phyloP scores from a whole-genome alignment of 2,797 vertebrate species.

The Lacerta agilis region DNA sequence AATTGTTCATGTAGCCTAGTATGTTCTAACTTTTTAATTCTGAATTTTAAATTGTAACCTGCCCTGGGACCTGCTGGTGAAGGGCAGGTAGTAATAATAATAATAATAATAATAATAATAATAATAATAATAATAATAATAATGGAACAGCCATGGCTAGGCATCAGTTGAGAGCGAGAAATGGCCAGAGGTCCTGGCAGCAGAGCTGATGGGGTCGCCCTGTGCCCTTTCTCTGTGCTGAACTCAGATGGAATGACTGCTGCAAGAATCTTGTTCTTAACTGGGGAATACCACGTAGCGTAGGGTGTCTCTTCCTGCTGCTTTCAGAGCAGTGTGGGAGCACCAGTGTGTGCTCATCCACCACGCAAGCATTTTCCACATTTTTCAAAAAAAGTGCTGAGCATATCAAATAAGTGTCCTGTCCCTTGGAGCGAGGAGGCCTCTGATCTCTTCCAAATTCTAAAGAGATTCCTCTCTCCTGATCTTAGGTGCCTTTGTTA shows the following conservation, averaged over 20 bases:
- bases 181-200: too few relatives aligned
- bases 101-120: too few relatives aligned
- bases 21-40: too few relatives aligned
- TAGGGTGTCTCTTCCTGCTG: background rate
- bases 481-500: slow-evolving; percentile 87
- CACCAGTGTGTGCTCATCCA: background rate
- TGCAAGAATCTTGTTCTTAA: background rate
- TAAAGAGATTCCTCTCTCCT: slow-evolving; percentile 20
- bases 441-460: background rate
- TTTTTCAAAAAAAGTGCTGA: background rate
- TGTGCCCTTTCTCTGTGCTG: background rate
- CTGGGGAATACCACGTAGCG: background rate
- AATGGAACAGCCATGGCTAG: too few relatives aligned
- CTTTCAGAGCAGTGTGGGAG: background rate
- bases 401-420: background rate
- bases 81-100: too few relatives aligned
- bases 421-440: background rate
- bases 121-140: too few relatives aligned
- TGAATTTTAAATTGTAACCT: too few relatives aligned
- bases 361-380: background rate
- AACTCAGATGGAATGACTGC: too few relatives aligned
- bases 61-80: background rate
- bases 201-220: too few relatives aligned
- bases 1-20: background rate
- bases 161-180: too few relatives aligned